These are phyloP conservation scores for Pterocles gutturalis DNA, from an alignment of 2,113 vertebrate species.

Conservation along the genomic window DNA sequence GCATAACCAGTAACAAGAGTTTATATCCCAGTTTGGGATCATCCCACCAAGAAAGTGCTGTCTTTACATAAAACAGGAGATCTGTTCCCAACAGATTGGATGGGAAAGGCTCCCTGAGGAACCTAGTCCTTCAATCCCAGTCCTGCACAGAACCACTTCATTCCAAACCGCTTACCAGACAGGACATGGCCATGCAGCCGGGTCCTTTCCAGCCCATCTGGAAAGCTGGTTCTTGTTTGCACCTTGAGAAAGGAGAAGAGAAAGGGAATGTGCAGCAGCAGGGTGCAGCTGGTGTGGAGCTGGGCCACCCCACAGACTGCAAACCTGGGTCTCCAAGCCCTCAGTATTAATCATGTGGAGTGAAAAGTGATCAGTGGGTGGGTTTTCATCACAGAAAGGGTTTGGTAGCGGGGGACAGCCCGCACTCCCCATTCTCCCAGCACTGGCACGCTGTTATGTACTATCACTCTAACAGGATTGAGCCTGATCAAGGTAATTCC, in stretches of 20 bases:
- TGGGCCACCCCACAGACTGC: background rate
- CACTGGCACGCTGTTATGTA: background rate
- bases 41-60: background rate
- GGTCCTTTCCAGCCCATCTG: background rate
- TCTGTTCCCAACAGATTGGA: background rate
- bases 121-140: background rate
- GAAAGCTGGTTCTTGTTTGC: background rate
- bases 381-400: background rate
- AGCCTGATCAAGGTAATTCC: background rate
- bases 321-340: background rate
- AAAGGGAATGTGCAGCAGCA: background rate
- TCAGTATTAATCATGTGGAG: rapidly evolving
- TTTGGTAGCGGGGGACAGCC: background rate
- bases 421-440: rapidly evolving
- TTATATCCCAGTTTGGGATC: background rate
- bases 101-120: background rate
- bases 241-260: background rate
- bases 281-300: background rate
- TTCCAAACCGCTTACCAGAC: background rate
- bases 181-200: background rate
- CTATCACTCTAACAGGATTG: rapidly evolving
- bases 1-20: background rate
- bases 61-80: background rate
- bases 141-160: background rate
- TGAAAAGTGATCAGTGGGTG: background rate